A percentile compares a stretch with the other conserved stretches of the same genome.
Conservation (phyloP, 37 sponge, comb jelly and placozoan species). For the Agelas oroides region DNA sequence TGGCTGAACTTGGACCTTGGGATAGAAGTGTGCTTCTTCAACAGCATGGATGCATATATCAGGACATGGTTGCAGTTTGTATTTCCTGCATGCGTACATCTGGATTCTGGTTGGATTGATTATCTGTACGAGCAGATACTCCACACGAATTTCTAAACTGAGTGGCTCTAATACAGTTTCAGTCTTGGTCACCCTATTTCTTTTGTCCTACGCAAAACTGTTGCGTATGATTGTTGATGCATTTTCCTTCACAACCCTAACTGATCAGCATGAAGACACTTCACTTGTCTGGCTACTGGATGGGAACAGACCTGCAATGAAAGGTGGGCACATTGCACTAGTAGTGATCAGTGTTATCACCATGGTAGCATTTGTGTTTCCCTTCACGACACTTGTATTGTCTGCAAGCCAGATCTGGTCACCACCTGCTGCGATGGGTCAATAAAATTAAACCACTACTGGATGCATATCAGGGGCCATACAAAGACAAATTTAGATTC, state of each 20-base stretch:
- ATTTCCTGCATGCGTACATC: conserved; percentile 46
- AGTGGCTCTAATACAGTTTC: conserved; percentile 24
- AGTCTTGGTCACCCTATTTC: conserved; percentile 32
- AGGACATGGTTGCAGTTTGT: conserved; percentile 49
- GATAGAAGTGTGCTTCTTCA: conserved; percentile 21
- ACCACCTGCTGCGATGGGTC: not conserved
- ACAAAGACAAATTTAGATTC: not conserved
- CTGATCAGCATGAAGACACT: not conserved
- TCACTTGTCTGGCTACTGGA: conserved; percentile 27
- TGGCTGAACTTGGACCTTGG: conserved; percentile 50
- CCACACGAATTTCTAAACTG: not conserved
- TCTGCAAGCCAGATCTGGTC: not conserved
- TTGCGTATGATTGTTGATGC: conserved; percentile 4
- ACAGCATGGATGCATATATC: conserved; percentile 16
- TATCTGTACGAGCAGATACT: conserved; percentile 15
- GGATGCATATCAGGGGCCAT: conserved; percentile 16
- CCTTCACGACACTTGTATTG: conserved; percentile 20
- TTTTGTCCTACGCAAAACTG: conserved; percentile 30
- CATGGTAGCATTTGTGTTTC: not conserved
- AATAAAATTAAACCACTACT: conserved; percentile 6
- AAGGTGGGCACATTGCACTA: not conserved
- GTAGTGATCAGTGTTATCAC: not conserved
- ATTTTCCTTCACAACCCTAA: not conserved
- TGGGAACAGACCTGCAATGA: not conserved
- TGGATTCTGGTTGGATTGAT: conserved; percentile 2